phyloP scores from a whole-genome alignment of 2,113 vertebrate species.

The Thomomys bottae region DNA sequence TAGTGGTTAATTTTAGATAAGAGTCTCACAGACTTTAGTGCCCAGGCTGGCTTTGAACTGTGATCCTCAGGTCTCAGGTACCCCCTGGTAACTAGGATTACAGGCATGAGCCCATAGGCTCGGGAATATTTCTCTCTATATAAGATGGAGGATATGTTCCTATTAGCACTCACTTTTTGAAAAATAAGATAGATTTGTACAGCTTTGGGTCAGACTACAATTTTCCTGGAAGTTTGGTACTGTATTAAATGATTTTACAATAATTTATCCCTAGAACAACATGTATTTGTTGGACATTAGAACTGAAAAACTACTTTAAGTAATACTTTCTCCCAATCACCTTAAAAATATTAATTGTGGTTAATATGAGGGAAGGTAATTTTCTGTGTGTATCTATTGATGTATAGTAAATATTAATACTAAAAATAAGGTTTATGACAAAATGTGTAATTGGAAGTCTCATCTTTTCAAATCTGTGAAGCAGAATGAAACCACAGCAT shows the following conservation, averaged over 20 bases:
- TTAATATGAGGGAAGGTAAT: too few species aligned
- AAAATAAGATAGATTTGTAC: not conserved
- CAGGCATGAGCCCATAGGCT: too few species aligned
- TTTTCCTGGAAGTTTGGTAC: not conserved
- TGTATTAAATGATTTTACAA: not conserved
- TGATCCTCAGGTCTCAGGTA: too few species aligned
- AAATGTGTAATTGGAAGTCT: not conserved
- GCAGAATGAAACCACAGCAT: not conserved
- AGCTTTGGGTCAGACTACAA: not conserved
- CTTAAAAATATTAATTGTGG: too few species aligned
- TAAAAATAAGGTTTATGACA: not conserved
- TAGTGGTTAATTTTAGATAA: too few species aligned
- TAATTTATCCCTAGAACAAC: not conserved
- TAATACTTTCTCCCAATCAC: not conserved
- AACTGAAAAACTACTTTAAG: not conserved
- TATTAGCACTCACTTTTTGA: not conserved
- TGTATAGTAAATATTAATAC: not conserved
- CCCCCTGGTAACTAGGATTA: too few species aligned
- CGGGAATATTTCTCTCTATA: not conserved
- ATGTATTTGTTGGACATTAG: not conserved
- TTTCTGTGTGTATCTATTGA: too few species aligned
- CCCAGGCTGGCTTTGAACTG: too few species aligned
- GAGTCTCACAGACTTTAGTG: too few species aligned
- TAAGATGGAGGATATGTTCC: not conserved
- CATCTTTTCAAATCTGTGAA: slow-evolving; percentile 4